These are phyloP conservation scores for Psilopogon haemacephalus DNA, from an alignment of 2,113 vertebrate species.

Conservation along the genomic window DNA sequence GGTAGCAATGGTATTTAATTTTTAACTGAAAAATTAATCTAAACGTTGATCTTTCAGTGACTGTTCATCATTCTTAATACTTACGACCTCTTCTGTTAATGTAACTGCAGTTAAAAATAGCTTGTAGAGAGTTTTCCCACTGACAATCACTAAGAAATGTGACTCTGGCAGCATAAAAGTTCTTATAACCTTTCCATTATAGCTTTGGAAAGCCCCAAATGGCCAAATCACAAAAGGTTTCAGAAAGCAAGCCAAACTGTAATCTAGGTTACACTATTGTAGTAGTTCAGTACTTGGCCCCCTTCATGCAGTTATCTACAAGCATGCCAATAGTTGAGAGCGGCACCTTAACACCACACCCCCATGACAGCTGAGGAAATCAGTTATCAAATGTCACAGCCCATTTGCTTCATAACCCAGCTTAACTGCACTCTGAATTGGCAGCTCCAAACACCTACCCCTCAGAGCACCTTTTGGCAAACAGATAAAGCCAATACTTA, in stretches of 20 bases:
- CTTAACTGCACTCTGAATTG: not conserved
- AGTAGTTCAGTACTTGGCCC: not conserved
- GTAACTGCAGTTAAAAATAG: not conserved
- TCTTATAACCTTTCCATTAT: not conserved
- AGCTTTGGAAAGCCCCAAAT: not conserved
- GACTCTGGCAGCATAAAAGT: not conserved
- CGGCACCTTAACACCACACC: not conserved
- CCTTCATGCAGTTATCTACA: not conserved
- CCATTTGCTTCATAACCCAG: not conserved
- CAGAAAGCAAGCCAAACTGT: not conserved
- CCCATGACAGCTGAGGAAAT: not conserved
- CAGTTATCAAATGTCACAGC: not conserved
- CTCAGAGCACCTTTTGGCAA: not conserved
- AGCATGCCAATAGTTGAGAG: not conserved
- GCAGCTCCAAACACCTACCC: accelerated
- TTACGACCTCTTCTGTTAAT: not conserved
- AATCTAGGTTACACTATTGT: not conserved
- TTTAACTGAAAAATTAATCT: not conserved
- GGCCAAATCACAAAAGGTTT: not conserved
- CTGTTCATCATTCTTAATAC: not conserved
- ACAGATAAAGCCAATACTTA: not conserved
- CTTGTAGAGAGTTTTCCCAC: not conserved
- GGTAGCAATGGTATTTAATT: not conserved
- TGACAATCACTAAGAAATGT: not conserved
- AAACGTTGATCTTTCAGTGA: not conserved